Base-by-base conservation (phyloP, 1,140 invertebrate genomes). In the Drosophila arawakana region DNA sequence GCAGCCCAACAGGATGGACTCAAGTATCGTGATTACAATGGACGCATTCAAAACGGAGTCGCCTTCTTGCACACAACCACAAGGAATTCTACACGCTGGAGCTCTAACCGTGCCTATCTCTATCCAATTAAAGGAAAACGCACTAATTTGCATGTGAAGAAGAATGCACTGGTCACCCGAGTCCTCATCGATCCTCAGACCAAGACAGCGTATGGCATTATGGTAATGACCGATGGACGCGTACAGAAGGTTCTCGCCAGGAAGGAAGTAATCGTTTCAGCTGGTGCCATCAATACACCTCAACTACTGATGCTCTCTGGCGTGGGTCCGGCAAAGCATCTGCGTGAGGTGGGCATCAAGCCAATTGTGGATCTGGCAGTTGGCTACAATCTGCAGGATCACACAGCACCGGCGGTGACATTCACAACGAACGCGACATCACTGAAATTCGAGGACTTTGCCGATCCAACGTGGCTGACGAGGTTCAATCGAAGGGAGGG, bases 271-370 rank as follows among this genome's bases (percentile, higher is more conserved):
- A 96, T 97, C n/a, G 30, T 97, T 2, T 95, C 95, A 21, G 96
- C 95, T 0, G 96, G 96, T 1, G 94, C 96, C 1, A 95, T 97
- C 2, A 96, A 96, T 70, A 95, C 95, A 0, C 95, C 96, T 0
- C 96, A 97, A 78, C 76, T 98, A 5, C 92, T 98, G 2, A 97
- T 97, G 96, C 80, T 97, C 1, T 96, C 96, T 2, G 97, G 97
- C 2, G 94, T 97, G 15, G 97, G 97, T 7, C 96, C 96, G 0
- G 94, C 91, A 18, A 92, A 95, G 43, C 96, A 97, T 90, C 92
- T 98, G 9, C 84, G 93, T 44, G 83, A 93, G n/a, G 77, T 95
- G 44, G 93, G 93, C 13, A 96, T 97, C 30, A 93, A 94, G 1
- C 93, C 95, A 0, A 70, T 96, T 2, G 94, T 94, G 66, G 95